Base-by-base conservation (phyloP, 1,140 invertebrate species). In the Drosophila arawakana region DNA sequence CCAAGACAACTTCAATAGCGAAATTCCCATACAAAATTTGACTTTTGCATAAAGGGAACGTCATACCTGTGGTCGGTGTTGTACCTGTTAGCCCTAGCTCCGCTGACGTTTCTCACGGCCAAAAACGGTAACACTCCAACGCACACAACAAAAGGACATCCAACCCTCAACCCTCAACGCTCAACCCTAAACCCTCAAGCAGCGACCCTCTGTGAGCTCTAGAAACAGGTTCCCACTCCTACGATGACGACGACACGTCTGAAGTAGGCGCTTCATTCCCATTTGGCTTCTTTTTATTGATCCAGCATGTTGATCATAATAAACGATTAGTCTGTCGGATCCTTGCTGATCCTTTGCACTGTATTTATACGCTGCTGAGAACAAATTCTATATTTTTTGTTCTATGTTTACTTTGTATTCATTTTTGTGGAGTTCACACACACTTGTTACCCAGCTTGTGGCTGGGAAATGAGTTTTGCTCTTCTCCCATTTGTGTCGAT, bases 111-210 rank as follows among this genome's bases (percentile, higher is more conserved):
- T 86, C 83, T 88, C 83, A 86, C 83, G 83, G 57, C 66, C 80
- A 61, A 18, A 41, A 86, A 84, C 78, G 84, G 84, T 81, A 89
- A 89, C 84, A 88, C 84, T 89, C 84, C 84, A 88, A 84, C 80
- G 84, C 84, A 84, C 84, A 88, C 80, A 88, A 88, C 80, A 88
- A 88, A 88, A 88, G 83, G 83, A 88, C 83, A 88, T 88, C 83
- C 83, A 88, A 88, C 77, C 76, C 84, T 69, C 34, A 54, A 54
- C 50, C 11, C 50, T 52, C 50, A 46, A 46, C 13, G 2, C 50
- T 50, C 47, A 50, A 86, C 76, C 18, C 18, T 21, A 21, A 21
- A 21, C 18, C 18, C 25, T 30, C 25, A 30, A 30, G 25, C 25
- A 30, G 4, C 25, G 6, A 30, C 25, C 25, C 25, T 30, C 25